Base-by-base conservation (phyloP, 2,888 invertebrate genomes). In the Eucera pruinosa region DNA sequence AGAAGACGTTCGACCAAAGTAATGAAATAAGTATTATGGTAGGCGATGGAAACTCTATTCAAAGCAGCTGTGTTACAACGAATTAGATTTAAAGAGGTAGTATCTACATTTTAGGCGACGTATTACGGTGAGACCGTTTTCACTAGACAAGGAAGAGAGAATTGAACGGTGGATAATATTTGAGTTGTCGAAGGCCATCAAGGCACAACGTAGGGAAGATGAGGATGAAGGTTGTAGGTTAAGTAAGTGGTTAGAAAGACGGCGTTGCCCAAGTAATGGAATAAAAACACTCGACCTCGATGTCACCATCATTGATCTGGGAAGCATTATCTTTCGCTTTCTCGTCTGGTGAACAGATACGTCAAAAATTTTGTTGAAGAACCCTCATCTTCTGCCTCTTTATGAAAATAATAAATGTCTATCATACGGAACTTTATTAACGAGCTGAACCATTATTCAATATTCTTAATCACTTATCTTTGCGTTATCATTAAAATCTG, bases 241-340 rank as follows among this genome's bases (percentile, higher is more conserved):
- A 84, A 87, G 86, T 90, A 90, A 90, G 90, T 90, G 90, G 90
- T 91, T 90, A 89, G 89, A 89, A 90, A 90, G 86, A 86, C 86
- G 85, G 78, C 75, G 80, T 75, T 69, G 80, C 82, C 66, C 50
- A 82, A 84, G 88, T 91, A 91, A 91, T 91, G 91, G 91, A 91
- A 91, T 91, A 91, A 91, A 91, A 91, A 91, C 91, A 91, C 91
- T 91, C 89, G 88, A 89, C 89, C 88, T 74, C 84, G 82, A 88
- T 88, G 87, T 87, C 85, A 81, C 57, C 74, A 70, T 61, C 81
- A 74, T 74, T 65, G 75, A 67, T 76, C 73, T 60, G 65, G 78
- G 71, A 48, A 58, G 72, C 68, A 75, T 77, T 74, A 80, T 81
- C 82, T 73, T 75, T 65, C 50, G 33, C 74, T 65, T 65, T 64